phyloP scores from a whole-genome alignment of 2,797 vertebrate genomes.

The Benthosema pterotum region DNA sequence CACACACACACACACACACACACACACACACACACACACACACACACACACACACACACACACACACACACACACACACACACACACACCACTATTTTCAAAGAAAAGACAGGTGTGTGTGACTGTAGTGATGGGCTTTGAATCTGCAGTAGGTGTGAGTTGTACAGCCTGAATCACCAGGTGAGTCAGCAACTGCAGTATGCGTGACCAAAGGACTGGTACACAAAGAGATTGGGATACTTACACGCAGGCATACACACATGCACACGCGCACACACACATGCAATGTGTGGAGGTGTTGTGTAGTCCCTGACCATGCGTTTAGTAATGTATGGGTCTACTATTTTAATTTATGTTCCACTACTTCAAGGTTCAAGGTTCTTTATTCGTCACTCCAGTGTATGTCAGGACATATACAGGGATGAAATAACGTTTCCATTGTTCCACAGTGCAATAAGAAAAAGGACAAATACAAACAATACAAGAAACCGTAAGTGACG shows the following conservation, averaged over 20 bases:
- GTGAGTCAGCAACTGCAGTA: conserved; percentile 53
- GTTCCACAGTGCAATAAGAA: too few species aligned
- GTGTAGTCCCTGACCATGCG: too few species aligned
- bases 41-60: conserved; percentile 13
- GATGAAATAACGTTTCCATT: too few species aligned
- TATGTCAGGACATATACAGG: too few species aligned
- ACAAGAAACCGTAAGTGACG: too few species aligned
- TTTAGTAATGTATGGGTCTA: too few species aligned
- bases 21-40: conserved; percentile 1
- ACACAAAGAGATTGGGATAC: neutral
- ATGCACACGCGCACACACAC: neutral
- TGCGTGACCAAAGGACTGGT: conserved; percentile 24
- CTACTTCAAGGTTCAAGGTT: too few species aligned
- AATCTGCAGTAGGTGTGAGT: conserved; percentile 11
- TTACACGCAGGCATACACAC: neutral
- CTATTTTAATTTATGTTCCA: too few species aligned
- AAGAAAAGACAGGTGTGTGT: conserved; percentile 41
- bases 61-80: too few species aligned
- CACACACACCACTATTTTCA: conserved; percentile 11
- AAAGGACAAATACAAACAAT: too few species aligned
- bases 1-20: neutral
- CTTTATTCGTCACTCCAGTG: too few species aligned
- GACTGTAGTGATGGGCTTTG: neutral
- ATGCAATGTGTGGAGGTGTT: too few species aligned
- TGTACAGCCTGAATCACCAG: conserved; percentile 34